phyloP scores from a whole-genome alignment of 2,888 invertebrate genomes.

The Sericinus montela region DNA sequence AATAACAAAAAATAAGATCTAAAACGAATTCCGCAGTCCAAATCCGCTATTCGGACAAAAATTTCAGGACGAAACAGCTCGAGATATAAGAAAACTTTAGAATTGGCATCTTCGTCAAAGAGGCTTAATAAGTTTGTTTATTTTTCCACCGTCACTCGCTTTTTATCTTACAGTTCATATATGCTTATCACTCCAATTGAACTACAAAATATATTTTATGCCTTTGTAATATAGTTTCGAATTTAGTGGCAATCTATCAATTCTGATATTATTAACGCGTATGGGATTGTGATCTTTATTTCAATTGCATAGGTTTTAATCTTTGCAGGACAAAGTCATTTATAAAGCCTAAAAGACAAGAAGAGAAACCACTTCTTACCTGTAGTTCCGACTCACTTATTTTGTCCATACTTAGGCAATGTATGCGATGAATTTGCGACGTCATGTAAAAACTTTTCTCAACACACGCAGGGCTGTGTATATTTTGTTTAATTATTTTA shows the following conservation, averaged over 20 bases:
- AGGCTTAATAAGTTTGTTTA: slow-evolving; percentile 65
- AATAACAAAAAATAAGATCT: not conserved
- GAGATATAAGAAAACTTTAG: slow-evolving; percentile 44
- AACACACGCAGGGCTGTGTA: slow-evolving; percentile 38
- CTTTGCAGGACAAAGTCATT: slow-evolving; percentile 29
- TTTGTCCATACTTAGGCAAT: slow-evolving; percentile 71
- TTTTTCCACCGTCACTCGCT: slow-evolving; percentile 60
- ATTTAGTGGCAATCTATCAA: not conserved
- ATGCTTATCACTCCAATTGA: slow-evolving; percentile 14
- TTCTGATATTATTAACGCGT: not conserved
- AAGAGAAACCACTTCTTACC: slow-evolving; percentile 55
- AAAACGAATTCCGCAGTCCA: slow-evolving; percentile 29
- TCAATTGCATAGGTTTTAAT: not conserved
- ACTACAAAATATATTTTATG: slow-evolving; percentile 28
- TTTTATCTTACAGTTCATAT: slow-evolving; percentile 38
- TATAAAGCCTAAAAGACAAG: slow-evolving; percentile 43
- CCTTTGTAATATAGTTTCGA: rapidly evolving
- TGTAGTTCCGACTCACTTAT: slow-evolving; percentile 65
- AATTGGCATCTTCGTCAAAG: slow-evolving; percentile 66
- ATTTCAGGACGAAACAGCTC: slow-evolving; percentile 25
- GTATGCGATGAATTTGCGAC: slow-evolving; percentile 61
- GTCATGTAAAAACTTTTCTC: slow-evolving; percentile 50
- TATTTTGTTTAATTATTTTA: not conserved
- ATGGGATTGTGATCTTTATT: slow-evolving; percentile 19
- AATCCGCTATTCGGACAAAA: slow-evolving; percentile 36